phyloP scores from a whole-genome alignment of 2,797 vertebrate species.

The Taenioides sp. region DNA sequence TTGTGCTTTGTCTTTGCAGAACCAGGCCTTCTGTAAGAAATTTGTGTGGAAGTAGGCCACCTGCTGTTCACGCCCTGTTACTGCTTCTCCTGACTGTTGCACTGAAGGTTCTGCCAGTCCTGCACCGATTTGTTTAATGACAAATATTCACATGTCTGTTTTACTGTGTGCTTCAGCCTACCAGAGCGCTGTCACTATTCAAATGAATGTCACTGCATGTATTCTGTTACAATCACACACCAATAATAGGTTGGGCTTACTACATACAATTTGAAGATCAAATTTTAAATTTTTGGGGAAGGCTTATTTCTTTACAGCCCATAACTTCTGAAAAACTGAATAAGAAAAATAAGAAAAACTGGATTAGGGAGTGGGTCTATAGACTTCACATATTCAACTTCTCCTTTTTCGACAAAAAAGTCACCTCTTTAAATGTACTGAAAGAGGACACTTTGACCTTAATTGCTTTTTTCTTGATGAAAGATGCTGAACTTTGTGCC shows the following conservation, averaged over 20 bases:
- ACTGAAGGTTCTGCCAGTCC: constrained; percentile 27
- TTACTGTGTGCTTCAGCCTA: background rate
- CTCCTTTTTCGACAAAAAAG: too few relatives aligned
- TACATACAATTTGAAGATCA: background rate
- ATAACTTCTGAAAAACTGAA: too few relatives aligned
- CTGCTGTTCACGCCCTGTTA: constrained; percentile 7
- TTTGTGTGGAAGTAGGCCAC: constrained; percentile 65
- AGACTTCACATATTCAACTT: too few relatives aligned
- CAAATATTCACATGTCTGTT: background rate
- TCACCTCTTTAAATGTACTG: too few relatives aligned
- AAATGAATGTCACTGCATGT: background rate
- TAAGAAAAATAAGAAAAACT: too few relatives aligned
- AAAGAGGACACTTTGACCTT: too few relatives aligned
- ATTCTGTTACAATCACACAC: background rate
- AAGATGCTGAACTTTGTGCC: too few relatives aligned
- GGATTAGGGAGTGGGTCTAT: too few relatives aligned
- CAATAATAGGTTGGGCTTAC: background rate
- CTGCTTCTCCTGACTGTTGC: constrained; percentile 10
- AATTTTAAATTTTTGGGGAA: too few relatives aligned
- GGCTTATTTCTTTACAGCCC: too few relatives aligned
- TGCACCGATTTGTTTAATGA: constrained; percentile 29
- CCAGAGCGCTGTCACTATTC: constrained; percentile 12
- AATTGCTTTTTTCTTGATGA: too few relatives aligned
- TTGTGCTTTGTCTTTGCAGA: constrained; percentile 52
- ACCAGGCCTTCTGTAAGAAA: constrained; percentile 72